A percentile compares a stretch with the other conserved stretches of the same genome.
Conservation (phyloP, 2,113 vertebrate species). For the Arizona elegans region DNA sequence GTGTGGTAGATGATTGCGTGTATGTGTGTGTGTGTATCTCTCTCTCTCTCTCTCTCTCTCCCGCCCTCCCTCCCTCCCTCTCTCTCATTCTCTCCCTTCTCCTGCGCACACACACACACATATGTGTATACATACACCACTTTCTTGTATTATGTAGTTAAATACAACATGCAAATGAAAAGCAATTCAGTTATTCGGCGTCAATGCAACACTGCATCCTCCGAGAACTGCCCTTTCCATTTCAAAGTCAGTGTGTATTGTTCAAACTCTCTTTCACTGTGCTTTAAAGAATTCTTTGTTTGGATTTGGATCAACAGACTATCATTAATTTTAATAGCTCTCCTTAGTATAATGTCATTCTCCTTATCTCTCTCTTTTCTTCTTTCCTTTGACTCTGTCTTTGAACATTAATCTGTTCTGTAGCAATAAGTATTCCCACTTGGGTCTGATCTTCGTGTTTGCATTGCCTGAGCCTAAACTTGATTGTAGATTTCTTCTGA, state of each 20-base stretch:
- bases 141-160: background rate
- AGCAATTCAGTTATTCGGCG: background rate
- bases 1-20: background rate
- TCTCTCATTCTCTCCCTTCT: too few species aligned
- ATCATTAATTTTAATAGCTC: conserved; percentile 54
- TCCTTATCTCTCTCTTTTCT: conserved; percentile 47
- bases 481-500: conserved; percentile 10
- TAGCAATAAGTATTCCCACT: conserved; percentile 8
- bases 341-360: conserved; percentile 42
- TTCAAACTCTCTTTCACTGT: conserved; percentile 3
- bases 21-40: too few species aligned
- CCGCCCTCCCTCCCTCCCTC: too few species aligned
- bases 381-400: conserved; percentile 55
- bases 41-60: too few species aligned
- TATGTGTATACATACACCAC: too few species aligned
- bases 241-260: background rate
- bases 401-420: conserved; percentile 63
- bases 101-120: background rate
- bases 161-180: background rate
- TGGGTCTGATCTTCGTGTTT: conserved; percentile 54
- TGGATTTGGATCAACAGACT: conserved; percentile 57
- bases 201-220: conserved; percentile 10
- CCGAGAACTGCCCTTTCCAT: background rate
- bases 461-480: conserved; percentile 2
- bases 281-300: conserved; percentile 25